Base-by-base conservation (phyloP, 2,113 vertebrate genomes). In the Buteo buteo region DNA sequence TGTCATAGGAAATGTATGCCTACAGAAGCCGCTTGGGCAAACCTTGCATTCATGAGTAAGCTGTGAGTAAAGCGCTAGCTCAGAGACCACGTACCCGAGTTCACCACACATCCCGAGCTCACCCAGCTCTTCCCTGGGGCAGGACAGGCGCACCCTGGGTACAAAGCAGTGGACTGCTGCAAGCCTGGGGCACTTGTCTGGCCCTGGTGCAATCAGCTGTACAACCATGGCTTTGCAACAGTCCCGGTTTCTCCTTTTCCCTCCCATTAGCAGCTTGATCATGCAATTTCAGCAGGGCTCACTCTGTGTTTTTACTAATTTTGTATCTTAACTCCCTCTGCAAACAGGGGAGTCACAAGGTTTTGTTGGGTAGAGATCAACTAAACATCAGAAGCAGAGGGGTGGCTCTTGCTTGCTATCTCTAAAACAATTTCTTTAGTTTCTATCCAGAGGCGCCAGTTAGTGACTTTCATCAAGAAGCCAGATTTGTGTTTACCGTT, bases 1-100 rank as follows among this genome's bases (percentile, higher is more conserved):
- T 2, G 1, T 0, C 34, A 19, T 32, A 67, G 88, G 90, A 82
- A 72, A 19, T 0, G 1, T 0, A 0, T 2, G 13, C 45, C 32
- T 3, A 2, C 36, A 13, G 78, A 71, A 69, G 26, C 12, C 0
- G 0, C 74, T 90, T 92, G 62, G 36, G 82, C 82, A 94, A 97
- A 80, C 34, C 52, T 31, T 7, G 24, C 57, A 4, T 4, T 38
- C 9, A 2, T 96, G 96, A 97, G 74, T 88, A 94, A 96, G 44
- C 58, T 12, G 49, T 94, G 95, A 97, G 90, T 85, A 93, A 92
- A 90, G 21, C 0, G 11, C 62, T 61, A 31, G 57, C 29, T 92
- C 82, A 69, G 94, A 59, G 70, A 71, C 70, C 52, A 47, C 0
- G 8, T 26, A 38, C 10, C 36, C 1, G 0, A 62, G 44, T 36